Percentiles rank a stretch among this genome's conserved stretches.
These are phyloP conservation scores for Clamator glandarius DNA, from an alignment of 2,797 vertebrate species.

Conservation along the genomic window DNA sequence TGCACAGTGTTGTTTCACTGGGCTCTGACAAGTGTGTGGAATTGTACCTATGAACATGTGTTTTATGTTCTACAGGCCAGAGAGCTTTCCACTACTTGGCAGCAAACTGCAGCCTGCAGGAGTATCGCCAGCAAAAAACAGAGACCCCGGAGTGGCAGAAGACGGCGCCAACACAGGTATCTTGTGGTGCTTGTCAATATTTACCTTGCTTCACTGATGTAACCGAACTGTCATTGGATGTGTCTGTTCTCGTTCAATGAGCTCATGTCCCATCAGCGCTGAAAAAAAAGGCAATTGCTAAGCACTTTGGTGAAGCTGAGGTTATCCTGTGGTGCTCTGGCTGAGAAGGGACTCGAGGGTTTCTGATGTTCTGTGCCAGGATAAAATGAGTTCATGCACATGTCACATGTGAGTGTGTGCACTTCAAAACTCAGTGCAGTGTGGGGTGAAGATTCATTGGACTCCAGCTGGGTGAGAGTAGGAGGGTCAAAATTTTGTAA, in stretches of 20 bases:
- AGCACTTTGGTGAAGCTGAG: not conserved
- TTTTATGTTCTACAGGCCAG: constrained; percentile 69
- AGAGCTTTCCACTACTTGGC: constrained; percentile 70
- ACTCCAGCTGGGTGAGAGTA: not conserved
- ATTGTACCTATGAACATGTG: not conserved
- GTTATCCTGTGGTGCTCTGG: not conserved
- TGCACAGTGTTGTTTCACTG: not conserved
- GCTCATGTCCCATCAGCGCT: not conserved
- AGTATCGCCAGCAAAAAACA: constrained; percentile 78
- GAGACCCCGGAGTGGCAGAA: constrained; percentile 72
- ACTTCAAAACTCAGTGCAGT: not conserved
- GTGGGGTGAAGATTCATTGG: not conserved
- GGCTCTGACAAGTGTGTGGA: fast-evolving
- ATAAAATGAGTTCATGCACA: not conserved
- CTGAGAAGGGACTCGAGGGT: not conserved
- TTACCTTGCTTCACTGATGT: not conserved
- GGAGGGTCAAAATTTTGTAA: not conserved
- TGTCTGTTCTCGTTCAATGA: not conserved
- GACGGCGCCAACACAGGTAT: constrained; percentile 81
- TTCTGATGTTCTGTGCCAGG: not conserved
- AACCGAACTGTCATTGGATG: fast-evolving
- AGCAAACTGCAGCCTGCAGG: constrained; percentile 70
- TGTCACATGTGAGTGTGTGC: not conserved
- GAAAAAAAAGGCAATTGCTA: not conserved
- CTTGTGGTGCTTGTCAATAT: fast-evolving